phyloP scores from a whole-genome alignment of 2,113 vertebrate genomes.

The Pluvianellus socialis region DNA sequence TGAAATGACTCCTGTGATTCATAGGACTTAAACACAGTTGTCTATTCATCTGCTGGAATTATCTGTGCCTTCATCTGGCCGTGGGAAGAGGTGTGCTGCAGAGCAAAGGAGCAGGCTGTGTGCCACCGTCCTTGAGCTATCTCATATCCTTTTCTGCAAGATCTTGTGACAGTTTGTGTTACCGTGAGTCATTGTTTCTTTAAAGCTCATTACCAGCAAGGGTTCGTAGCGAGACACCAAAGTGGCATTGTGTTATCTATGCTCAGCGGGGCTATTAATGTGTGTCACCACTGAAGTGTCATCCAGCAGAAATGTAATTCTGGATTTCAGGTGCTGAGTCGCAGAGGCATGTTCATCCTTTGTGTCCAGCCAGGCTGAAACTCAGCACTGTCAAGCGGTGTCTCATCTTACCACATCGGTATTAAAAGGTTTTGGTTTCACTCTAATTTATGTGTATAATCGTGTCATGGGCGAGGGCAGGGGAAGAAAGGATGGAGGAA shows the following conservation, averaged over 20 bases:
- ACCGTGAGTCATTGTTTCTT: conserved; percentile 69
- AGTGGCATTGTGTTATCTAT: conserved; percentile 34
- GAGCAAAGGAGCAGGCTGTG: neutral
- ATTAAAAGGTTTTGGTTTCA: conserved; percentile 62
- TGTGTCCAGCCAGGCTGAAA: conserved; percentile 51
- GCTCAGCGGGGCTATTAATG: conserved; percentile 40
- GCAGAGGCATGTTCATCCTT: conserved; percentile 28
- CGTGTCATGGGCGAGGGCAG: neutral
- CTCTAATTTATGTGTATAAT: conserved; percentile 21
- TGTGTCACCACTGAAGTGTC: conserved; percentile 45
- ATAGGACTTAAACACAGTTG: neutral
- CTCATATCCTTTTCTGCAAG: conserved; percentile 31
- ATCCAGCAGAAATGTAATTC: conserved; percentile 61
- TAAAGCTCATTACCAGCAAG: conserved; percentile 57
- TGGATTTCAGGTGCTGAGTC: conserved; percentile 28
- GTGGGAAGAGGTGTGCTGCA: conserved; percentile 49
- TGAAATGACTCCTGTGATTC: conserved; percentile 37
- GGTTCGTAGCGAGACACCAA: neutral
- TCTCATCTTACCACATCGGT: neutral
- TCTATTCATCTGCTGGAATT: conserved; percentile 13
- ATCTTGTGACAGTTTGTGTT: conserved; percentile 45
- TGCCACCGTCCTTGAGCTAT: conserved; percentile 15
- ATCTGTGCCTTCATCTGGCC: conserved; percentile 47
- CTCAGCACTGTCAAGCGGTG: neutral
- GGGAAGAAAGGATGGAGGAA: neutral